Conservation (phyloP, 2,888 invertebrate genomes). For the Apamea epomidion region DNA sequence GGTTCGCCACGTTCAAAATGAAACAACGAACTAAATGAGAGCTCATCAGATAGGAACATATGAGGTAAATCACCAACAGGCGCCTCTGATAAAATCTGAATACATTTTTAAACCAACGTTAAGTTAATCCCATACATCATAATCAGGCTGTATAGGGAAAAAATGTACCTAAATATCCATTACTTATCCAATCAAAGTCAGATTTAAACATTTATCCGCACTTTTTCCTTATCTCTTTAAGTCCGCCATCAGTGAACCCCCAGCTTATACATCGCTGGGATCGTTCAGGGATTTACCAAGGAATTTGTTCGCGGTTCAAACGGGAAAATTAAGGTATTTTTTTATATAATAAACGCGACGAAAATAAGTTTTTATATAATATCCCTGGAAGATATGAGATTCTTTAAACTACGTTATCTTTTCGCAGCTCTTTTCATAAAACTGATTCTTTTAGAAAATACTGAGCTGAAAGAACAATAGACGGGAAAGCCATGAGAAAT, state of each 20-base stretch:
- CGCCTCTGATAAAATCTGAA: not conserved
- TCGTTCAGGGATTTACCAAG: conserved; percentile 70
- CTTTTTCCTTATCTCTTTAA: conserved; percentile 52
- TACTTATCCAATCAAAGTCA: conserved; percentile 31
- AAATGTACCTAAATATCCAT: conserved; percentile 20
- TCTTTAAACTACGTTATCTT: conserved; percentile 58
- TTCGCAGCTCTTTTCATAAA: conserved; percentile 28
- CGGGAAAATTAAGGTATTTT: conserved; percentile 78
- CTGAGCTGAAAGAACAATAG: not conserved
- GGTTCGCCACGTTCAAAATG: not conserved
- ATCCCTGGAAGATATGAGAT: conserved; percentile 57
- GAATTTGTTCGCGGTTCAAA: conserved; percentile 76
- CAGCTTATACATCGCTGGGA: conserved; percentile 73
- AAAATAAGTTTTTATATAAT: conserved; percentile 64
- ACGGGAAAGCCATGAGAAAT: not conserved
- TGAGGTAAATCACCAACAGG: not conserved
- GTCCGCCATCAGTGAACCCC: conserved; percentile 48
- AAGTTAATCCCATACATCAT: conserved; percentile 6
- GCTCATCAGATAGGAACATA: not conserved
- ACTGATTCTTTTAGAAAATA: conserved; percentile 12
- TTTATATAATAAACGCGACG: conserved; percentile 72
- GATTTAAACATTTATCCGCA: conserved; percentile 41
- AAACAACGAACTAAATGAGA: not conserved
- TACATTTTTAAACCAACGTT: not conserved
- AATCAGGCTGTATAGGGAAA: conserved; percentile 9